Conservation (phyloP, 2,113 vertebrate genomes). For the Trogon surrucura region DNA sequence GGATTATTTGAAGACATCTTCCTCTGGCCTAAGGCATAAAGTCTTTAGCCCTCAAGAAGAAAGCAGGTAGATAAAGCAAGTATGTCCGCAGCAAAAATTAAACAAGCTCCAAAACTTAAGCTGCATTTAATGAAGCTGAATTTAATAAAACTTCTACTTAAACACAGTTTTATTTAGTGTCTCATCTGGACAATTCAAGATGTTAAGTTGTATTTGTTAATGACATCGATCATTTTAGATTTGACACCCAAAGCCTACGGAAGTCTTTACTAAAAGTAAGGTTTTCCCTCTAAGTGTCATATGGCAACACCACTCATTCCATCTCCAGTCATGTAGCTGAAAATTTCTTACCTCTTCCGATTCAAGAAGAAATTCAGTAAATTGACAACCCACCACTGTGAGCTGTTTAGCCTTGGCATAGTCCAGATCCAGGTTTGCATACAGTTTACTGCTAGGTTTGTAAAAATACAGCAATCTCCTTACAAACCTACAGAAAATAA, state of each 20-base stretch:
- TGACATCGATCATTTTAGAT: background rate
- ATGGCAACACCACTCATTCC: background rate
- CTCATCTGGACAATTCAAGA: background rate
- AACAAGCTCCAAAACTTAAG: background rate
- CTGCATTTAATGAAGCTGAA: background rate
- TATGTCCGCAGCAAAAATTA: background rate
- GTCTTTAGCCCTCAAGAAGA: background rate
- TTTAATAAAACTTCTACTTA: background rate
- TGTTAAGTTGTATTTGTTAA: background rate
- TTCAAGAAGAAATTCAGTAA: constrained; percentile 95
- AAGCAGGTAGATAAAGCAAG: background rate
- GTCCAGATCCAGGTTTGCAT: constrained; percentile 90
- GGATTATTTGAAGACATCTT: background rate
- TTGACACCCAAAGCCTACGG: background rate
- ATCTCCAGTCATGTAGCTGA: background rate
- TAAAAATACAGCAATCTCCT: constrained; percentile 95
- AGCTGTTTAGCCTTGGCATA: constrained; percentile 90
- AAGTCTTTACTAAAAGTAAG: background rate
- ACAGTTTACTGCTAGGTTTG: constrained; percentile 95
- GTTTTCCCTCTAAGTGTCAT: background rate
- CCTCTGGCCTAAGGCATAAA: background rate
- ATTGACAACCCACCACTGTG: constrained; percentile 96
- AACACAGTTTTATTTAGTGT: background rate
- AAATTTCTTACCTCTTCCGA: constrained; percentile 89
- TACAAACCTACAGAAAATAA: constrained; percentile 83